These are phyloP conservation scores for Apostichopus japonicus DNA, from an alignment of 35 echinoderm and acorn worm genomes.

Conservation along the genomic window DNA sequence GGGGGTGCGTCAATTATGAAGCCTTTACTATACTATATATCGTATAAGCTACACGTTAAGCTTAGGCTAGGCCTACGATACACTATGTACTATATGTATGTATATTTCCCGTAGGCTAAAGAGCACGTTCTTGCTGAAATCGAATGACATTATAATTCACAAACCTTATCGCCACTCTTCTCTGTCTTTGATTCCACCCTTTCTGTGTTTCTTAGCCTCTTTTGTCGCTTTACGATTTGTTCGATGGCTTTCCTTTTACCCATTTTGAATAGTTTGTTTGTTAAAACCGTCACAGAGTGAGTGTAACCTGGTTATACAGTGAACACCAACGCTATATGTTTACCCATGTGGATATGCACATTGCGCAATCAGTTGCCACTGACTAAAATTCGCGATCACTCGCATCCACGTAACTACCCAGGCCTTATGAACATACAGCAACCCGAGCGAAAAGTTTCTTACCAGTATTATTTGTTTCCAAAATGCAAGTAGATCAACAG, in stretches of 20 bases:
- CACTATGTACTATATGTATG: not conserved
- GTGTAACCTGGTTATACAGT: not conserved
- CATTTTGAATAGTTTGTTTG: not conserved
- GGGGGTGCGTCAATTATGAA: too few relatives aligned
- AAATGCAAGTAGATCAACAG: not conserved
- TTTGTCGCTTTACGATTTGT: constrained; percentile 39
- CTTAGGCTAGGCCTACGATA: constrained; percentile 13
- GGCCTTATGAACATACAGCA: too few relatives aligned
- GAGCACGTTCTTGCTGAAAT: too few relatives aligned
- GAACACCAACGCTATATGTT: not conserved
- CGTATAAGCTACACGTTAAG: too few relatives aligned
- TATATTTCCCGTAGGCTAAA: too few relatives aligned
- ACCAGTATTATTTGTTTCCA: not conserved
- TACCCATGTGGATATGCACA: not conserved
- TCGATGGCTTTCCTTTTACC: constrained; percentile 50
- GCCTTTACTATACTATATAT: too few relatives aligned
- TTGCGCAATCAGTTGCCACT: not conserved
- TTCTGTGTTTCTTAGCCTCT: constrained; percentile 27
- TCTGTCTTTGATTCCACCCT: constrained; percentile 20
- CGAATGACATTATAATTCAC: too few relatives aligned
- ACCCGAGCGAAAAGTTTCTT: too few relatives aligned
- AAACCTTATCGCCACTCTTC: constrained; percentile 30
- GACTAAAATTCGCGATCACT: not conserved
- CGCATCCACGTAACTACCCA: too few relatives aligned
- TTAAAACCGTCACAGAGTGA: too few relatives aligned